A percentile compares a stretch with the other conserved stretches of the same genome.
Evolutionary conservation across 2,113 vertebrate genomes (phyloP).

Genomic region (Salvator merianae): DNA sequence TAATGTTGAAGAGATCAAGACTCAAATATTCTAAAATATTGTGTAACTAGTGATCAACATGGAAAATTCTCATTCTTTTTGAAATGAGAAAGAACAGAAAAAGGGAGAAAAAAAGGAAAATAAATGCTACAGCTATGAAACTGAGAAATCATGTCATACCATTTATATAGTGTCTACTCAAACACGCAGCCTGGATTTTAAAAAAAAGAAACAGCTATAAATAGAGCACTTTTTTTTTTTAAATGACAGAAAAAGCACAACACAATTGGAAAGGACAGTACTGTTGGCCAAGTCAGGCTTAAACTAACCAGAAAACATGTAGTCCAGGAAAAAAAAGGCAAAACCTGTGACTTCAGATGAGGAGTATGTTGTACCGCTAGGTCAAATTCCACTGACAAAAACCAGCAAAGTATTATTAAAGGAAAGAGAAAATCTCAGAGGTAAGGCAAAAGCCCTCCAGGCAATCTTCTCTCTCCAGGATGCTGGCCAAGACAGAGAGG

Average conservation of each 20-base stretch:
- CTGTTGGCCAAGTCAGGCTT: slow-evolving; percentile 1
- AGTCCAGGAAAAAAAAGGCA: background rate
- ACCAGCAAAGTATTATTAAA: slow-evolving; percentile 29
- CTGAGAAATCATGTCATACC: too few relatives aligned
- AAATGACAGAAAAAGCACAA: background rate
- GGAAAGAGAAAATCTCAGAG: background rate
- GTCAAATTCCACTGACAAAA: slow-evolving; percentile 26
- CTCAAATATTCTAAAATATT: background rate
- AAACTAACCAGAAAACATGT: slow-evolving; percentile 24
- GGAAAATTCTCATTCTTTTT: background rate
- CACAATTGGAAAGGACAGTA: slow-evolving; percentile 5
- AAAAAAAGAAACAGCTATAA: background rate
- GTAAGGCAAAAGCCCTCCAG: slow-evolving; percentile 1
- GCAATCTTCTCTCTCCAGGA: background rate
- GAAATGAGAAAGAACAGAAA: too few relatives aligned
- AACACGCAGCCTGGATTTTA: background rate
- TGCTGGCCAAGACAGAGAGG: slow-evolving; percentile 3
- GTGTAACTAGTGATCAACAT: background rate
- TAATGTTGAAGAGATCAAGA: background rate
- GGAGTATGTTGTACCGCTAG: slow-evolving; percentile 1
- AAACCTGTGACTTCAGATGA: slow-evolving; percentile 4
- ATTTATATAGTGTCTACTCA: background rate
- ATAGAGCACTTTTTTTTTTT: background rate
- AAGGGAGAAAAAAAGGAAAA: too few relatives aligned
- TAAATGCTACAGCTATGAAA: background rate